These are phyloP conservation scores for Periophthalmus modestus DNA, from an alignment of 2,113 vertebrate genomes.

Conservation along the genomic window DNA sequence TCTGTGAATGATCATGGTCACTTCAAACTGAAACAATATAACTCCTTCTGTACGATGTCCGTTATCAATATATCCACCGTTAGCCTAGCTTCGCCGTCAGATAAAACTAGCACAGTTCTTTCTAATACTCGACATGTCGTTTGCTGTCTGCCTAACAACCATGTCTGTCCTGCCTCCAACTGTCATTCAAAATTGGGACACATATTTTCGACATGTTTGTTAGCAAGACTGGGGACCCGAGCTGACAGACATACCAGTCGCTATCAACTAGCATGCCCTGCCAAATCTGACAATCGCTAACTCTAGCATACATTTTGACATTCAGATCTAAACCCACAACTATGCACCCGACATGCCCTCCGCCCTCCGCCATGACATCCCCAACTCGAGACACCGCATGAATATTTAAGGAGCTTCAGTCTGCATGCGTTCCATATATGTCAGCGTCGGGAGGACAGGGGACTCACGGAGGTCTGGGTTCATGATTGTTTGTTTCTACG, in stretches of 20 bases:
- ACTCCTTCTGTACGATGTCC: background rate
- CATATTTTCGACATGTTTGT: constrained; percentile 3
- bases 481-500: constrained; percentile 33
- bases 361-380: background rate
- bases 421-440: constrained; percentile 71
- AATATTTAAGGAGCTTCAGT: constrained; percentile 76
- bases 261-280: background rate
- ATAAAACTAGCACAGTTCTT: background rate
- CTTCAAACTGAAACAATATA: background rate
- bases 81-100: background rate
- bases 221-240: background rate
- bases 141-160: background rate
- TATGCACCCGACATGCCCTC: background rate
- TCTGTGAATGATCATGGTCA: background rate
- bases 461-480: constrained; percentile 60
- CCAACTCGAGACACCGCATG: constrained; percentile 58
- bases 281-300: constrained; percentile 4
- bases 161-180: background rate
- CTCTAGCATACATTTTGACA: constrained; percentile 5
- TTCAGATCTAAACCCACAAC: constrained; percentile 19
- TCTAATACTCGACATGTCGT: background rate
- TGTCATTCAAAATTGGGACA: background rate
- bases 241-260: background rate
- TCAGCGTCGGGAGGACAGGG: constrained; percentile 67
- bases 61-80: background rate